A percentile compares a stretch with the other conserved stretches of the same genome.
Conservation (phyloP, 2,113 vertebrate genomes). For the Crotalus helleri region DNA sequence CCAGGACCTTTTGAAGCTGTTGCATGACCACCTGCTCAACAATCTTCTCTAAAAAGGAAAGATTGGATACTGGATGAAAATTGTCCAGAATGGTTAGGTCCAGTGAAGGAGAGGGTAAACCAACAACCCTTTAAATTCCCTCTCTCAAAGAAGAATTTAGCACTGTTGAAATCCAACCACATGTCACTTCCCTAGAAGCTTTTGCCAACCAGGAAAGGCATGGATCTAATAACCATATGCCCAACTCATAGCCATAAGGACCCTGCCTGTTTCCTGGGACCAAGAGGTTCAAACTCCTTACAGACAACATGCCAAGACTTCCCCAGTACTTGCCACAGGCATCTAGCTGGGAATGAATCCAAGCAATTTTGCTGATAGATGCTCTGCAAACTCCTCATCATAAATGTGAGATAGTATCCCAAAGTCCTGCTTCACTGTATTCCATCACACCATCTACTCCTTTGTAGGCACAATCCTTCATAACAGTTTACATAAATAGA, state of each 20-base stretch:
- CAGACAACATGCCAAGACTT: not conserved
- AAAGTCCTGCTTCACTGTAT: not conserved
- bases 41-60: not conserved
- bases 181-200: not conserved
- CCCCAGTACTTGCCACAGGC: not conserved
- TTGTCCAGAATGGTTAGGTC: not conserved
- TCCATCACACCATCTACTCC: not conserved
- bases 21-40: not conserved
- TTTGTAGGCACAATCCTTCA: not conserved
- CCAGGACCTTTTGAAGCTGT: not conserved
- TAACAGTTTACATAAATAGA: not conserved
- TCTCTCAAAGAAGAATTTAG: not conserved
- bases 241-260: not conserved
- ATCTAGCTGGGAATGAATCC: not conserved
- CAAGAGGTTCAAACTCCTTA: not conserved
- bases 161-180: not conserved
- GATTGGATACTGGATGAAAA: not conserved
- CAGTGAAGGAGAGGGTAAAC: not conserved
- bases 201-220: not conserved
- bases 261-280: not conserved
- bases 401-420: not conserved
- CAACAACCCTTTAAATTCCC: not conserved
- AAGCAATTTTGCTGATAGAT: not conserved
- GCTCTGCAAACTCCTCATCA: not conserved
- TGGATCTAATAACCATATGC: not conserved